A percentile compares a stretch with the other conserved stretches of the same genome.
Conservation (phyloP, 2,113 vertebrate genomes). For the Camelus bactrianus region DNA sequence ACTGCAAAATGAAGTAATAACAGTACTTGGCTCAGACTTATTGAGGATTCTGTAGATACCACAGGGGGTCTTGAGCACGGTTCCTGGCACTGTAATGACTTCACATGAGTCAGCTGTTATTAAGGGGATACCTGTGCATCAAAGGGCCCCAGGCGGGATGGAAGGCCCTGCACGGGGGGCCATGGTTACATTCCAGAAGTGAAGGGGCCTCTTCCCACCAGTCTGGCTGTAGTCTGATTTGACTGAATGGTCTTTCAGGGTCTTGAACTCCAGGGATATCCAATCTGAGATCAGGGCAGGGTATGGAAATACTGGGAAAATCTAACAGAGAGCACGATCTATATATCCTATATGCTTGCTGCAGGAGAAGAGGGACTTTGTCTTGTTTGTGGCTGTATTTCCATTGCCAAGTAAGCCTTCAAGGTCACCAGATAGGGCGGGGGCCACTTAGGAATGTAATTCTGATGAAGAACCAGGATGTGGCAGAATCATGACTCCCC, state of each 20-base stretch:
- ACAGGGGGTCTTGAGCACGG: background rate
- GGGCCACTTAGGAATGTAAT: background rate
- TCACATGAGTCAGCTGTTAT: background rate
- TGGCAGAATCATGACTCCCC: background rate
- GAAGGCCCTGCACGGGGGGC: background rate
- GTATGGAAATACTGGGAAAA: background rate
- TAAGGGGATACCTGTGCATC: fast-evolving
- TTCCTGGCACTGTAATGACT: background rate
- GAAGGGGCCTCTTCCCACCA: background rate
- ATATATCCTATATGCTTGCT: background rate
- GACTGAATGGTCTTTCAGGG: background rate
- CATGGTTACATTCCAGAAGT: background rate
- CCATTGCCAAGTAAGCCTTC: background rate
- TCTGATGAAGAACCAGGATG: constrained; percentile 18
- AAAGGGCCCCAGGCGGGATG: background rate
- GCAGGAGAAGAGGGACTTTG: background rate
- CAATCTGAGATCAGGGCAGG: background rate
- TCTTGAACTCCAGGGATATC: background rate
- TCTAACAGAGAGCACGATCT: background rate
- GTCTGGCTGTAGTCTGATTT: background rate
- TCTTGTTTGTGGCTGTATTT: background rate
- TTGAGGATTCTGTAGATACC: background rate
- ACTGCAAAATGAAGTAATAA: background rate
- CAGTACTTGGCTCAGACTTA: background rate
- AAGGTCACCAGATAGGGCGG: background rate